These are phyloP conservation scores for Cyprinus carpio DNA, from an alignment of 2,113 vertebrate genomes.

Conservation along the genomic window DNA sequence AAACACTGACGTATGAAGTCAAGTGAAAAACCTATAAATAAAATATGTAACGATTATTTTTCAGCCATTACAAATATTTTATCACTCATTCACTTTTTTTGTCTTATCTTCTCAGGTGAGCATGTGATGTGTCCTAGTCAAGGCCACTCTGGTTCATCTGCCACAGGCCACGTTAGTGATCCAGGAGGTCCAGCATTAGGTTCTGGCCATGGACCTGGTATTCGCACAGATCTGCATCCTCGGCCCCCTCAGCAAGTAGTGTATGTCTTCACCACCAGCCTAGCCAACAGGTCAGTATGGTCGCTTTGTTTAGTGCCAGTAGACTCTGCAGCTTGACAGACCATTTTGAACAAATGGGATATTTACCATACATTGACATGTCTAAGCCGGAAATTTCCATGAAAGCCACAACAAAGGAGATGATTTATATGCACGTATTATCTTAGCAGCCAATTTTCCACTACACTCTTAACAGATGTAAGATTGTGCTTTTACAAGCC, in stretches of 20 bases:
- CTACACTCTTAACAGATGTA: neutral
- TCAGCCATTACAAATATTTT: neutral
- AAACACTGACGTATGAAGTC: neutral
- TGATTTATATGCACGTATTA: neutral
- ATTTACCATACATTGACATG: neutral
- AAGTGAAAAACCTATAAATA: neutral
- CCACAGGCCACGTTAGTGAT: slow-evolving; percentile 75
- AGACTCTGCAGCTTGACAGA: neutral
- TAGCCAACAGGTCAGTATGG: slow-evolving; percentile 91
- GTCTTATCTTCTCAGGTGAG: slow-evolving; percentile 75
- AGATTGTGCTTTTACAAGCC: neutral
- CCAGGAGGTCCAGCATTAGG: slow-evolving; percentile 71
- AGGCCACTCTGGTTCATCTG: slow-evolving; percentile 80
- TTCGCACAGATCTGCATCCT: slow-evolving; percentile 74
- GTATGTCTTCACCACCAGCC: slow-evolving; percentile 94
- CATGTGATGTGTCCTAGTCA: slow-evolving; percentile 79
- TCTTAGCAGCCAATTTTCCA: neutral
- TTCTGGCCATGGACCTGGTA: slow-evolving; percentile 55
- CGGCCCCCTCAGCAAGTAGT: slow-evolving; percentile 85
- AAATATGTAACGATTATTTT: neutral
- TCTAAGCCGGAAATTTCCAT: neutral
- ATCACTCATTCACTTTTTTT: neutral
- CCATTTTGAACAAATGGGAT: neutral
- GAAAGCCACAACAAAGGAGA: slow-evolving; percentile 18
- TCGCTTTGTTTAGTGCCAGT: neutral